Percentiles rank a stretch among this genome's conserved stretches.
phyloP scores from a whole-genome alignment of 2,113 vertebrate species.

The Plotosus lineatus region DNA sequence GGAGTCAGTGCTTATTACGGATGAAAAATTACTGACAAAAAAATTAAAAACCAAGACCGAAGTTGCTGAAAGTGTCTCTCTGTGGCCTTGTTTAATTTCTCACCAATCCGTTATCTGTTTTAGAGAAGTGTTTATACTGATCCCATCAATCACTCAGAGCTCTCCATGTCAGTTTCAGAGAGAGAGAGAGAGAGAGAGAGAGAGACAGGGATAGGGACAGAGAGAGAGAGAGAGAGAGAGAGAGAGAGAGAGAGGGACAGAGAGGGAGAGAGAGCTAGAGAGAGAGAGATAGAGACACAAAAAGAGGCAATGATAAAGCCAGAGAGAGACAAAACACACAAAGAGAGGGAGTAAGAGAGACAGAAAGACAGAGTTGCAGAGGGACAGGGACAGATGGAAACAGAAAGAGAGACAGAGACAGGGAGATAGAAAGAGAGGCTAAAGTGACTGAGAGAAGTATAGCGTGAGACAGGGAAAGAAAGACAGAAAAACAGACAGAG shows the following conservation, averaged over 20 bases:
- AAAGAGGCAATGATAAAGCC: too few species aligned
- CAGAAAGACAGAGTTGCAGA: too few species aligned
- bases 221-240: slow-evolving; percentile 33
- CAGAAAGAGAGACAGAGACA: too few species aligned
- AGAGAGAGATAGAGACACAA: too few species aligned
- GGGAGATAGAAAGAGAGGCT: too few species aligned
- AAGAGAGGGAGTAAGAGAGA: too few species aligned
- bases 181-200: background rate
- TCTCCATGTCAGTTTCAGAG: slow-evolving; percentile 59
- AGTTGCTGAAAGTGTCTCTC: background rate
- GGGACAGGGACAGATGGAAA: too few species aligned
- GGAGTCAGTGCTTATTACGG: background rate
- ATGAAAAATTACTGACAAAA: background rate
- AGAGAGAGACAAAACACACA: too few species aligned
- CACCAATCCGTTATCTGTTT: slow-evolving; percentile 29
- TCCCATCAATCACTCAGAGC: slow-evolving; percentile 58
- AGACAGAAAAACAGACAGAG: too few species aligned
- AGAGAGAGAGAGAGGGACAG: slow-evolving; percentile 24
- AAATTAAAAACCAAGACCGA: background rate
- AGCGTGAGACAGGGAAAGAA: too few species aligned
- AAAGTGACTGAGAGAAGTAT: too few species aligned
- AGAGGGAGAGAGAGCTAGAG: too few species aligned
- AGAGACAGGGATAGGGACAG: background rate
- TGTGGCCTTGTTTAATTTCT: slow-evolving; percentile 30
- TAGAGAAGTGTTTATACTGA: slow-evolving; percentile 51